A percentile compares a stretch with the other conserved stretches of the same genome.
These are phyloP conservation scores for Linnaemya vulpina DNA, from an alignment of 2,888 invertebrate species.

Conservation along the genomic window DNA sequence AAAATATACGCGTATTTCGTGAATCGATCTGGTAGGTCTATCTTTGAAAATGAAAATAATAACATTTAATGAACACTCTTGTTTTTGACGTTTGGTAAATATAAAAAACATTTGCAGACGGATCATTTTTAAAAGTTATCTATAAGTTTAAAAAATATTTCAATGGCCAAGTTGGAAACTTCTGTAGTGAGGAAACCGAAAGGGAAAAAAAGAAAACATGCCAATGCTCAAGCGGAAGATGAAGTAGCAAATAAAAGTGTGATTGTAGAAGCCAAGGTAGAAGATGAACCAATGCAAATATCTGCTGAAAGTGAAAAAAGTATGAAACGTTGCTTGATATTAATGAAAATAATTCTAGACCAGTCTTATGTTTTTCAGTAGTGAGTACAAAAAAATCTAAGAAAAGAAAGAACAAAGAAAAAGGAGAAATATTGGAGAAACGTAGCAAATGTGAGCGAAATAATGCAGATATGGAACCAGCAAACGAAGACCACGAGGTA, in stretches of 20 bases:
- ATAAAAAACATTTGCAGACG: too few relatives aligned
- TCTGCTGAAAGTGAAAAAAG: constrained; percentile 38
- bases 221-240: constrained; percentile 75
- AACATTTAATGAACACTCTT: too few relatives aligned
- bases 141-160: neutral
- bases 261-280: constrained; percentile 74
- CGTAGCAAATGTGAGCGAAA: constrained; percentile 67
- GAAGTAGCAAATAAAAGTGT: constrained; percentile 79
- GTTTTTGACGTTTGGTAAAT: too few relatives aligned
- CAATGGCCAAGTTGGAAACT: constrained; percentile 75
- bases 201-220: constrained; percentile 75
- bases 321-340: neutral
- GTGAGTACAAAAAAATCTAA: constrained; percentile 62
- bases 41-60: too few relatives aligned
- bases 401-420: constrained; percentile 73
- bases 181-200: constrained; percentile 69
- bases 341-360: neutral
- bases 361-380: neutral
- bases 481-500: constrained; percentile 16
- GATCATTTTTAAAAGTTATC: too few relatives aligned
- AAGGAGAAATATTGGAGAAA: constrained; percentile 65
- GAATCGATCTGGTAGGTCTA: too few relatives aligned
- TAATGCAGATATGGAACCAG: neutral
- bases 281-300: constrained; percentile 39
- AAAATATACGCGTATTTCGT: too few relatives aligned